A percentile compares a stretch with the other conserved stretches of the same genome.
These are phyloP conservation scores for Nesoenas mayeri DNA, from an alignment of 2,113 vertebrate genomes.

Conservation along the genomic window DNA sequence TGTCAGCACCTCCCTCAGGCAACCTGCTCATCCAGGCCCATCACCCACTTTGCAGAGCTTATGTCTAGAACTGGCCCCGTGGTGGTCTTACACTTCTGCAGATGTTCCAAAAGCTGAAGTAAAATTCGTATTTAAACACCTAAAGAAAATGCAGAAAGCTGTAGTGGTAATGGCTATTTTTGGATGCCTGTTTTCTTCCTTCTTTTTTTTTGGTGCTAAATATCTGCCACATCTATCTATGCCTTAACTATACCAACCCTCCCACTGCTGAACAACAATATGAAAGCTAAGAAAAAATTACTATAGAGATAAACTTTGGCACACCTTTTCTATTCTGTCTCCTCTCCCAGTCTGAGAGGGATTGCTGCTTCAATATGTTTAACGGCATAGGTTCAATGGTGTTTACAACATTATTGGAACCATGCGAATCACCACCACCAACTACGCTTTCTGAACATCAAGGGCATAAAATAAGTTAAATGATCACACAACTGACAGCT, in stretches of 20 bases:
- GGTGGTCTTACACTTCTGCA: not conserved
- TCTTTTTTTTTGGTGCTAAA: not conserved
- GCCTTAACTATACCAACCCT: not conserved
- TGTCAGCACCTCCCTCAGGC: not conserved
- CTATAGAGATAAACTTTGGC: not conserved
- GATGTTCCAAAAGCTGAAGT: not conserved
- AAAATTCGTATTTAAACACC: not conserved
- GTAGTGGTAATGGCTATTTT: not conserved
- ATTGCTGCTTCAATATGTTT: not conserved
- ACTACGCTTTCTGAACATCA: not conserved
- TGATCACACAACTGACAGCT: not conserved
- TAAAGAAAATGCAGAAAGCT: not conserved
- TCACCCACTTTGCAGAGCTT: not conserved
- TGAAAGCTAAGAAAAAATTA: not conserved
- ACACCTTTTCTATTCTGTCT: not conserved
- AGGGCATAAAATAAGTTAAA: not conserved
- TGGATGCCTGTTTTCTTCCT: not conserved
- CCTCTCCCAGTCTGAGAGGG: not conserved
- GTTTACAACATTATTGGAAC: not conserved
- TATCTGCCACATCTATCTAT: not conserved
- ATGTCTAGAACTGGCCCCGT: not conserved
- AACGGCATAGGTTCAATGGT: not conserved
- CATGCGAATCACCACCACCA: not conserved
- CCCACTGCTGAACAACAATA: not conserved
- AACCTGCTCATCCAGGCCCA: not conserved